Evolutionary conservation across 2,888 invertebrate species (phyloP), one percentile per base, ranked within the genome.

Genomic region (Lottia gigantea): DNA sequence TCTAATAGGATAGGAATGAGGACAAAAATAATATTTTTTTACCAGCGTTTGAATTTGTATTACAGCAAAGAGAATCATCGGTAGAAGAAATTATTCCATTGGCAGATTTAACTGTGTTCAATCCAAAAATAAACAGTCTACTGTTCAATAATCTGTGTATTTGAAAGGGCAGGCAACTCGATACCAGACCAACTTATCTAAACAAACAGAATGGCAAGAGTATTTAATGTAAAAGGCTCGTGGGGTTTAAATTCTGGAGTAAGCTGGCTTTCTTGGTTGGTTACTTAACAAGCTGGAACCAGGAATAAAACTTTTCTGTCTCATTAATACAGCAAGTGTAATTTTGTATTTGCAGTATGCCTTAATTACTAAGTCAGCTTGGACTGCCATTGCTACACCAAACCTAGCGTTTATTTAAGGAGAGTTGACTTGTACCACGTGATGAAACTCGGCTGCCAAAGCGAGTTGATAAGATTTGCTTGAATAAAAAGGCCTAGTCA

Each of bases 401-500:
- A n/a, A n/a, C n/a, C n/a, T n/a, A n/a, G n/a, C n/a, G n/a, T n/a
- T n/a, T n/a, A n/a, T n/a, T 49, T 49, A 49, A 49, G 49, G 49
- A 16, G 49, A 15, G 49, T 49, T 49, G 49, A 49, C 12, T 49
- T 49, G 6, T 49, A 49, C 49, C 49, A 49, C 49, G 49, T 49
- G 49, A 49, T 49, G 49, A 49, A n/a, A 49, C 49, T 49, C 49
- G 49, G 49, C 49, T 19, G 49, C 11, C 15, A 49, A 49, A 16
- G 49, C 55, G 55, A n/a, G n/a, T 55, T 55, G 55, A 55, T 55
- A 55, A n/a, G 55, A 55, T 55, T 55, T 55, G 55, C 19, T 55
- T 55, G n/a, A n/a, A 55, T 55, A 55, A 55, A 55, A 55, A n/a
- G 16, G n/a, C 55, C n/a, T 55, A n/a, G n/a, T n/a, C n/a, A n/a